phyloP scores from a whole-genome alignment of 2,113 vertebrate genomes.

The Callipepla squamata region DNA sequence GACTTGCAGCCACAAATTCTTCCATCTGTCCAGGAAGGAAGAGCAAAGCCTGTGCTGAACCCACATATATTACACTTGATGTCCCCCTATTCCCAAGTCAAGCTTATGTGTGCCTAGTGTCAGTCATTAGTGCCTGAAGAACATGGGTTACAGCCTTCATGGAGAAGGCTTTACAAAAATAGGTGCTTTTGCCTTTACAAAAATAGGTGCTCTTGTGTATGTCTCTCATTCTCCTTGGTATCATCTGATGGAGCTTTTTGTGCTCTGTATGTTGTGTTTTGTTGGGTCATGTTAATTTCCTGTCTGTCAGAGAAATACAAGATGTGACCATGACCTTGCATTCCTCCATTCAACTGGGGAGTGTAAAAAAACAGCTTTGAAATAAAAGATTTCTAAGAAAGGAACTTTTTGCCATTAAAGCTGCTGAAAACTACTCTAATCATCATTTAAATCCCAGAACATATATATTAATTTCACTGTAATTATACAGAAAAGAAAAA shows the following conservation, averaged over 20 bases:
- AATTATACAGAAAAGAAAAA: slow-evolving; percentile 51
- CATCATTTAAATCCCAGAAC: slow-evolving; percentile 50
- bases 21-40: slow-evolving; percentile 23
- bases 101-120: neutral
- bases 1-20: neutral
- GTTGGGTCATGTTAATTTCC: slow-evolving; percentile 39
- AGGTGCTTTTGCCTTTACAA: neutral
- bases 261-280: slow-evolving; percentile 7
- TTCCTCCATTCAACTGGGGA: slow-evolving; percentile 35
- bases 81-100: neutral
- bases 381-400: slow-evolving; percentile 51
- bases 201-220: neutral
- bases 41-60: neutral
- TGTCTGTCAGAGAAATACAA: slow-evolving; percentile 34
- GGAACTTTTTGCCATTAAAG: slow-evolving; percentile 38
- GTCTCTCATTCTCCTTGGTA: neutral
- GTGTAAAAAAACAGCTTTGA: slow-evolving; percentile 40
- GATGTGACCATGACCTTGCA: neutral
- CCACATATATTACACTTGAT: neutral
- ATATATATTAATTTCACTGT: slow-evolving; percentile 55
- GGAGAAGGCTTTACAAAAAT: neutral
- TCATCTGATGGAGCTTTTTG: neutral
- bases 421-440: slow-evolving; percentile 44
- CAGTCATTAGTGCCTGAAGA: neutral
- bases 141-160: neutral